Evolutionary conservation across 2,797 vertebrate genomes (phyloP), one percentile per base, ranked within the genome.

Genomic region (Enteromius fasciolatus): DNA sequence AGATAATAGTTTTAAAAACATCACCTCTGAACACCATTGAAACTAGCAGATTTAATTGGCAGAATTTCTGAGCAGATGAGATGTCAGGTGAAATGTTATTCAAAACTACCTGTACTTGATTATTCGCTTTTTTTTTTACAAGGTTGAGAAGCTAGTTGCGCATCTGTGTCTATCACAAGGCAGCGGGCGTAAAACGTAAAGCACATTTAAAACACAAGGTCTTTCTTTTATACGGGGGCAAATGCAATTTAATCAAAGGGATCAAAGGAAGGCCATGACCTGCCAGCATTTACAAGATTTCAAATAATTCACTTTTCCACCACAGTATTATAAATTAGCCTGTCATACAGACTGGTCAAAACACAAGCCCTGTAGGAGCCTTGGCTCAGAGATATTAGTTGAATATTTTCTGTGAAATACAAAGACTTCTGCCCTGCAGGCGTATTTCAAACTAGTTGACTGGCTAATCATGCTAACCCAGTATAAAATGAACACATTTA

Each of bases 211-310:
- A 41, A 59, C 84, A 84, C 68, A 48, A 90, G 89, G 89, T 92
- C 92, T 93, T 89, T 90, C 94, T 93, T 95, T 93, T 93, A 92
- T 89, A 89, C 93, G 91, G 89, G 89, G 92, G 91, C 93, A 94
- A 95, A 96, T 95, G 94, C 92, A 95, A 94, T 97, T 95, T 95
- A 91, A 93, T 88, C 87, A 90, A 88, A 25, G 91, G 91, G 89
- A 91, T 92, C 39, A 88, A 86, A 91, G 91, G 90, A 89, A 86
- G 79, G 90, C 87, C 92, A 90, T 90, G 92, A 94, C 93, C 93
- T 89, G 86, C 90, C 87, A 9, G 90, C 86, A 90, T 93, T 94
- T 94, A 92, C 92, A 92, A 93, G 91, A 91, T 88, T 92, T 91
- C 91, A 90, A 90, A 92, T 89, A 92, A 93, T 93, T 91, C 84